Evolutionary conservation across 2,113 vertebrate species (phyloP).

Genomic region (Periophthalmus modestus): DNA sequence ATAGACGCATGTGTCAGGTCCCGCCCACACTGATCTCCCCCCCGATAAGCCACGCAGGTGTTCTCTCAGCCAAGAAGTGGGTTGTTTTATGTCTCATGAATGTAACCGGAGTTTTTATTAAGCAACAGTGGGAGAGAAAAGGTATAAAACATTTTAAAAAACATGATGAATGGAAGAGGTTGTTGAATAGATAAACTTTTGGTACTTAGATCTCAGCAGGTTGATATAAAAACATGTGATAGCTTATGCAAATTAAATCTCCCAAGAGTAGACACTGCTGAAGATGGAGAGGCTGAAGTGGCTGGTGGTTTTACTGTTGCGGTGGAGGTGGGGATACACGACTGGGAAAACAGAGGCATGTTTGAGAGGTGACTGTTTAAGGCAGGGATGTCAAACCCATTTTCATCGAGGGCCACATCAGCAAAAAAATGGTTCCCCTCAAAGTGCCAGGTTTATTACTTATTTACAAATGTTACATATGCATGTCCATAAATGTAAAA

Average conservation of each 20-base stretch:
- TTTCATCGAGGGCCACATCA: no score
- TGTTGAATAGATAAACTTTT: not conserved
- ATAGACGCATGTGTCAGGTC: constrained; percentile 20
- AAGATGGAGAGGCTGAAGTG: not conserved
- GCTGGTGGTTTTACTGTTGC: not conserved
- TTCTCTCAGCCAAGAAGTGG: constrained; percentile 46
- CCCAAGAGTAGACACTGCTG: not conserved
- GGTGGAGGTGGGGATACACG: no score
- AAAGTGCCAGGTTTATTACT: no score
- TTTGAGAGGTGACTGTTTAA: not conserved
- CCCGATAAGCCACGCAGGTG: constrained; percentile 70
- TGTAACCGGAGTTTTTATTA: constrained; percentile 37
- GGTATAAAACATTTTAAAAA: no score
- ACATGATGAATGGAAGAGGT: not conserved
- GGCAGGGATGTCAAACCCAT: no score
- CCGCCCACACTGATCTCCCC: constrained; percentile 66
- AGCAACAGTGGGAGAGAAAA: constrained; percentile 32
- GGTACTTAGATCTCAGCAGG: not conserved
- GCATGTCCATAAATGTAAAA: no score
- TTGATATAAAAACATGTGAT: not conserved
- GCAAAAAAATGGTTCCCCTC: no score
- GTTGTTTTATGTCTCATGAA: constrained; percentile 45
- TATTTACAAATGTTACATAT: no score
- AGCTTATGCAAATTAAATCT: not conserved
- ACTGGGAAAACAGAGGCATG: not conserved